Evolutionary conservation across 1,140 invertebrate genomes (phyloP).

Genomic region (Anagrus nilaparvatae): DNA sequence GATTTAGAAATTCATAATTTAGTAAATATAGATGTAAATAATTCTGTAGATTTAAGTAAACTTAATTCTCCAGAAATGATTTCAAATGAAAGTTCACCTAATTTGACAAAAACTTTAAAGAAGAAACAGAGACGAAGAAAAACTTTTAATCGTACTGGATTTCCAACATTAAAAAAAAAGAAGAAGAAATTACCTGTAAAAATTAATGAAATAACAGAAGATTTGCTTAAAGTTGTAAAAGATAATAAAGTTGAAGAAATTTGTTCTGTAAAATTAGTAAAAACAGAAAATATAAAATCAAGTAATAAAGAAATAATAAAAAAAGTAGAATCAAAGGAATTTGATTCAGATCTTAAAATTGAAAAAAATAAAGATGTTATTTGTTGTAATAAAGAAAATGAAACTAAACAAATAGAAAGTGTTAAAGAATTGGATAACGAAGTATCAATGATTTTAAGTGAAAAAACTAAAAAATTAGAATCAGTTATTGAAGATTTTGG

Average conservation of each 20-base stretch:
- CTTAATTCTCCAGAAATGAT: background rate
- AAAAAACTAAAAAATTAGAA: too few relatives aligned
- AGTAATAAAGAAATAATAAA: constrained; percentile 18
- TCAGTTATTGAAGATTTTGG: too few relatives aligned
- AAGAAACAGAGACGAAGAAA: constrained; percentile 64
- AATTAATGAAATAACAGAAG: constrained; percentile 4
- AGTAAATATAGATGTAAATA: constrained; percentile 5
- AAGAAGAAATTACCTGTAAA: constrained; percentile 53
- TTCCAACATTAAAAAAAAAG: constrained; percentile 74
- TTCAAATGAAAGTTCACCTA: constrained; percentile 10
- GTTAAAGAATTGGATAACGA: too few relatives aligned
- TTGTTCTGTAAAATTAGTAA: constrained; percentile 30
- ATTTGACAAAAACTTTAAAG: constrained; percentile 35
- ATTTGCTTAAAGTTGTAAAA: constrained; percentile 6
- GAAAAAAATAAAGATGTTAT: too few relatives aligned
- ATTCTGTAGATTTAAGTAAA: background rate
- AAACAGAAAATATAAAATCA: constrained; percentile 24
- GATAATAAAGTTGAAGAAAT: constrained; percentile 35
- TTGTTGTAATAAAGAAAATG: constrained; percentile 13
- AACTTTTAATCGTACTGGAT: constrained; percentile 74
- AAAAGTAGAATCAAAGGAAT: constrained; percentile 9
- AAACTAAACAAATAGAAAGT: constrained; percentile 7
- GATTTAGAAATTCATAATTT: constrained; percentile 15
- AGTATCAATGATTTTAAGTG: too few relatives aligned
- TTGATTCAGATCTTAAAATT: background rate